phyloP scores from a whole-genome alignment of 2,888 invertebrate species.

The Melikaiella ostensackeni region DNA sequence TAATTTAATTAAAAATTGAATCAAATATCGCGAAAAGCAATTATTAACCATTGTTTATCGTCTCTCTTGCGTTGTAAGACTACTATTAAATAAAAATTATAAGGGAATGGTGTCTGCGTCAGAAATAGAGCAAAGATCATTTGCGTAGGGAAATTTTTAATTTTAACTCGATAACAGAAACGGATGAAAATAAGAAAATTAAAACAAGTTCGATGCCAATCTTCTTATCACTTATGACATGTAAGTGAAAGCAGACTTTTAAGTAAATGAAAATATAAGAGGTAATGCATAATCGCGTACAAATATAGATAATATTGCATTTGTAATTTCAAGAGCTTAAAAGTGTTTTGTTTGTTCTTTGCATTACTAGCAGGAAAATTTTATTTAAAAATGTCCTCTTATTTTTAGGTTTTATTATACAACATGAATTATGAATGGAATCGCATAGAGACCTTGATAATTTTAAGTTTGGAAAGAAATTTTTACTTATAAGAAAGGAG shows the following conservation, averaged over 20 bases:
- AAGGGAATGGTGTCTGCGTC: neutral
- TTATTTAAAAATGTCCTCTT: no score
- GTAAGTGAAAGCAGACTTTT: neutral
- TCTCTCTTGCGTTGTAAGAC: neutral
- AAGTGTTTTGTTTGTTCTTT: no score
- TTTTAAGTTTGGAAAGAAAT: no score
- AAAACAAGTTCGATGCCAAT: conserved; percentile 23
- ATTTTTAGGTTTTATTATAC: no score
- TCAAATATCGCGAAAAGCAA: neutral
- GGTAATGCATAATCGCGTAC: no score
- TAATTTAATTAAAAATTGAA: no score
- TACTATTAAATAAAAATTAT: neutral
- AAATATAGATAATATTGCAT: no score
- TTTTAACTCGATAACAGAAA: neutral
- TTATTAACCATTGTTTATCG: neutral
- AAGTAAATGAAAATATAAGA: conserved; percentile 9
- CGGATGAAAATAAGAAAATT: conserved; percentile 29
- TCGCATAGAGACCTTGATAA: no score
- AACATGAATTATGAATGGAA: no score
- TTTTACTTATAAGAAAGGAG: no score
- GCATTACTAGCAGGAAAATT: no score
- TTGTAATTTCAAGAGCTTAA: no score
- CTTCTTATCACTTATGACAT: conserved; percentile 1
- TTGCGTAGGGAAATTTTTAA: conserved; percentile 14
- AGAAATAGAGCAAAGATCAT: conserved; percentile 31